These are phyloP conservation scores for Oasisia sp. DNA, from an alignment of 2,888 invertebrate species.

Conservation along the genomic window DNA sequence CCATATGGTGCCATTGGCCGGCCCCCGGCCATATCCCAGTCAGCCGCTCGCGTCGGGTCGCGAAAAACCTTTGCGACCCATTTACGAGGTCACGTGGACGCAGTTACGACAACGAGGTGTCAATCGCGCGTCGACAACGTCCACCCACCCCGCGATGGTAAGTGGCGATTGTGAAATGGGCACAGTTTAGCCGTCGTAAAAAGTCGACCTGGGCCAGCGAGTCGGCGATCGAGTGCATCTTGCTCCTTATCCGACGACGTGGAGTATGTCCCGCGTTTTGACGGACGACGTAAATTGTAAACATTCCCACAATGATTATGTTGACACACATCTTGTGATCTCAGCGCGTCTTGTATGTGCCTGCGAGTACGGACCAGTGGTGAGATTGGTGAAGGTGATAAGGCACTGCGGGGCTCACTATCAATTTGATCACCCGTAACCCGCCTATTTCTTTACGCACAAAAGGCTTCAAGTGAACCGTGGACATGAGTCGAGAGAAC, in stretches of 20 bases:
- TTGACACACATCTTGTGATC: background rate
- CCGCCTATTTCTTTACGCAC: background rate
- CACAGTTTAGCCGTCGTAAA: background rate
- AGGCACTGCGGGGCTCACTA: background rate
- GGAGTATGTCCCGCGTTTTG: background rate
- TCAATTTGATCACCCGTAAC: background rate
- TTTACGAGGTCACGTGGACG: background rate
- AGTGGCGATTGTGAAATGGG: background rate
- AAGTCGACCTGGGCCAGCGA: background rate
- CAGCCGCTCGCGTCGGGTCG: background rate
- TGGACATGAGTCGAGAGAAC: background rate
- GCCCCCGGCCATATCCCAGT: background rate
- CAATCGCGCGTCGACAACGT: background rate
- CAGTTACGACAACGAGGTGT: background rate
- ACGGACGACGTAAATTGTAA: background rate
- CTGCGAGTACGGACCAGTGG: background rate
- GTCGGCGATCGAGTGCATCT: background rate
- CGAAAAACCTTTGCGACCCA: slow-evolving; percentile 1
- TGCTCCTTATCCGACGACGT: background rate
- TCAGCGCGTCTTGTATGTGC: background rate
- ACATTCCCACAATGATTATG: background rate
- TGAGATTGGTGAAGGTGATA: background rate
- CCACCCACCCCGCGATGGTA: background rate
- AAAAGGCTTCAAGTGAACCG: background rate
- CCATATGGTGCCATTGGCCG: background rate